These are phyloP conservation scores for Dromiciops gliroides DNA, from an alignment of 2,113 vertebrate genomes.

Conservation along the genomic window DNA sequence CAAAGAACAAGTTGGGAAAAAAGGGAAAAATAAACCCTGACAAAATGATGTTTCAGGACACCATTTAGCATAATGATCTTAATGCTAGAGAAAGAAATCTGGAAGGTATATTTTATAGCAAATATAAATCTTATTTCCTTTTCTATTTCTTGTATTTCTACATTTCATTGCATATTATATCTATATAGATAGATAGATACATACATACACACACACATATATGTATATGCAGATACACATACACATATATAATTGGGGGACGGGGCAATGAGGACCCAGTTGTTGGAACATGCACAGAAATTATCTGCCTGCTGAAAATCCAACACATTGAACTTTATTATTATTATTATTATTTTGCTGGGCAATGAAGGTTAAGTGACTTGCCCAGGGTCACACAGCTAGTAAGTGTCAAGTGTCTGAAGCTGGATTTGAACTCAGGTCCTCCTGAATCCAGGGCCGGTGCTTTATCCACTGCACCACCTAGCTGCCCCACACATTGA, in stretches of 20 bases:
- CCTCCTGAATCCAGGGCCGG: too few species aligned
- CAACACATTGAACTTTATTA: neutral
- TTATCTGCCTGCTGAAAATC: neutral
- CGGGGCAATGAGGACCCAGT: neutral
- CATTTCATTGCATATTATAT: neutral
- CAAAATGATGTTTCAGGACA: neutral
- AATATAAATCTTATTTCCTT: neutral
- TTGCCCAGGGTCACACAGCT: too few species aligned
- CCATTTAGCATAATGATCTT: neutral
- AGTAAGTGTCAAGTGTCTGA: too few species aligned
- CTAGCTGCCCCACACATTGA: neutral
- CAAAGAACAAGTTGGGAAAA: neutral
- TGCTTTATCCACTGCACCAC: too few species aligned
- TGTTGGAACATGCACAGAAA: neutral
- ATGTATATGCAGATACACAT: neutral
- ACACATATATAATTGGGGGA: neutral
- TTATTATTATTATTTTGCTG: too few species aligned
- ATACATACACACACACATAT: neutral
- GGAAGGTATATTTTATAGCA: neutral
- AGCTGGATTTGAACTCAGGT: too few species aligned
- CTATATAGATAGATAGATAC: neutral
- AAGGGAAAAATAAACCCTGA: neutral
- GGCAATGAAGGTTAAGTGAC: too few species aligned
- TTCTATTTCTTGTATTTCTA: neutral
- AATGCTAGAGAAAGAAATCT: neutral